phyloP scores from a whole-genome alignment of 2,797 vertebrate species.

The Emydoidea blandingii region DNA sequence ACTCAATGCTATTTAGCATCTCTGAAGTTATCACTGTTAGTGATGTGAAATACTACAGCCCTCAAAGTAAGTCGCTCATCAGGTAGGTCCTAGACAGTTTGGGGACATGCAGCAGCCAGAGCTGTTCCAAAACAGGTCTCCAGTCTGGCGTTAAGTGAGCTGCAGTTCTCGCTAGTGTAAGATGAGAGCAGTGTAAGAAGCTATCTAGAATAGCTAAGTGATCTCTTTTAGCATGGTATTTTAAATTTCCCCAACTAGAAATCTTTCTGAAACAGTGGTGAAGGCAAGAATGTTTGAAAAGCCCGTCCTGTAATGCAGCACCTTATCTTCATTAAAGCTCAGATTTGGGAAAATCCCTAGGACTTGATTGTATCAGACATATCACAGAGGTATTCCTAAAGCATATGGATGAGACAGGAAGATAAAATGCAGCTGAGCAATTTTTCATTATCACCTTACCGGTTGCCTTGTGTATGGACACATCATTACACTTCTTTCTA shows the following conservation, averaged over 20 bases:
- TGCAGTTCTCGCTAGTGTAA: not conserved
- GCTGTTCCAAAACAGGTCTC: not conserved
- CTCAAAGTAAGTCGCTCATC: not conserved
- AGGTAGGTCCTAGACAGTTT: not conserved
- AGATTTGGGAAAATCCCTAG: not conserved
- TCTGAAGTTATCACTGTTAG: not conserved
- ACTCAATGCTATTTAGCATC: not conserved
- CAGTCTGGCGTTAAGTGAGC: not conserved
- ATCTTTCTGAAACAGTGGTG: rapidly evolving
- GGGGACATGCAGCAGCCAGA: not conserved
- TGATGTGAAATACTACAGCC: not conserved
- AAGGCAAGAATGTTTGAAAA: not conserved
- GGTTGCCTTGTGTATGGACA: not conserved
- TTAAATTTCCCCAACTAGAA: not conserved
- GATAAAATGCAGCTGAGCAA: not conserved
- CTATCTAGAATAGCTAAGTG: not conserved
- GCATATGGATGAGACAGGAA: not conserved
- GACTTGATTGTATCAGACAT: not conserved
- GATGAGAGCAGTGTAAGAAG: not conserved
- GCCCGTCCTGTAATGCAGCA: not conserved
- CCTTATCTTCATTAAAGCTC: not conserved
- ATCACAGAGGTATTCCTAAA: not conserved
- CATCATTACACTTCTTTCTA: not conserved
- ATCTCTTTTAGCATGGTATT: not conserved
- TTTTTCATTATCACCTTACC: not conserved